Percentiles rank a stretch among this genome's conserved stretches.
These are phyloP conservation scores for Cartodere bifasciata DNA, from an alignment of 2,888 invertebrate species.

Conservation along the genomic window DNA sequence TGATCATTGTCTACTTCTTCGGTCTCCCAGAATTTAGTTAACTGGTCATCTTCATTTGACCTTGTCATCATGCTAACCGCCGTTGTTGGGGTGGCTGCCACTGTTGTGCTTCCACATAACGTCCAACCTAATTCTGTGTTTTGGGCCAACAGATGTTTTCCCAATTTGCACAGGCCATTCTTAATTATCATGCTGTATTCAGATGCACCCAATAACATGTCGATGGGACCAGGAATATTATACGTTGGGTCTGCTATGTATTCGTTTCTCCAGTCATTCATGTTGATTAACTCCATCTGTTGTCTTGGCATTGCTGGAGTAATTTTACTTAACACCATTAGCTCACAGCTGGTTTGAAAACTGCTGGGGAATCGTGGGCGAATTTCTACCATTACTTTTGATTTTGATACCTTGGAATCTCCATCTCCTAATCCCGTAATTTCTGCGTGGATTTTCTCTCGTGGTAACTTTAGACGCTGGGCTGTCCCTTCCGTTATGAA, in stretches of 20 bases:
- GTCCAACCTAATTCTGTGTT: constrained; percentile 6
- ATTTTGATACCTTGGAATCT: background rate
- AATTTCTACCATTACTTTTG: background rate
- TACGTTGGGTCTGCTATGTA: constrained; percentile 10
- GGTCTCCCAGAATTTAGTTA: constrained; percentile 10
- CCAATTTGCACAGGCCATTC: background rate
- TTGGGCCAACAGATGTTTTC: background rate
- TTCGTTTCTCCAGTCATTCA: constrained; percentile 6
- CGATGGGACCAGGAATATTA: constrained; percentile 8
- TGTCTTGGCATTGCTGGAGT: background rate
- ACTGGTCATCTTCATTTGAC: constrained; percentile 3
- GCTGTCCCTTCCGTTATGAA: constrained; percentile 11
- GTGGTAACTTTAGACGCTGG: constrained; percentile 6
- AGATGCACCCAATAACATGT: constrained; percentile 9
- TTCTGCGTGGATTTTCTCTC: background rate
- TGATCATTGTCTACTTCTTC: constrained; percentile 6
- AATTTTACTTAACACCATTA: background rate
- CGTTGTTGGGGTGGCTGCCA: background rate
- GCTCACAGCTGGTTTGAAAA: background rate
- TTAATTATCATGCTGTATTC: constrained; percentile 6
- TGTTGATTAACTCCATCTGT: background rate
- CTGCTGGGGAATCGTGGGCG: constrained; percentile 1
- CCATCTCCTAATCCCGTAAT: background rate
- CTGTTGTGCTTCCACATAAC: constrained; percentile 4
- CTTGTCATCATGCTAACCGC: constrained; percentile 1